phyloP scores from a whole-genome alignment of 2,797 vertebrate species.

The Otolemur crassicaudatus region DNA sequence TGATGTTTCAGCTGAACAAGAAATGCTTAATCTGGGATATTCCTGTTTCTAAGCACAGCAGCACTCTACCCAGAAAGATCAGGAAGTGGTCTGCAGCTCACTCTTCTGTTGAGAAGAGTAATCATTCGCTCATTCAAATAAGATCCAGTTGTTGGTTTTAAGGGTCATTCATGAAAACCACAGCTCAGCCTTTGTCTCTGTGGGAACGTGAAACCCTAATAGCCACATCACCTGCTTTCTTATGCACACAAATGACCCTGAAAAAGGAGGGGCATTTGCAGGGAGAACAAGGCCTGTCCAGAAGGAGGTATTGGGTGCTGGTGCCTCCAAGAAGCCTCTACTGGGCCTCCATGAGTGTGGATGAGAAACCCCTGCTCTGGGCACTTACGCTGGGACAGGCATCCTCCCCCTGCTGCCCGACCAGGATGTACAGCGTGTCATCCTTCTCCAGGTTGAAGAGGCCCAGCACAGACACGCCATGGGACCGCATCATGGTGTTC shows the following conservation, averaged over 20 bases:
- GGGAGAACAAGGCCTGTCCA: neutral
- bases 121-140: neutral
- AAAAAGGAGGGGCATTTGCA: neutral
- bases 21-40: neutral
- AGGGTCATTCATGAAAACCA: neutral
- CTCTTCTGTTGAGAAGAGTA: neutral
- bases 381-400: constrained; percentile 96
- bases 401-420: constrained; percentile 97
- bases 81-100: neutral
- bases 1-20: neutral
- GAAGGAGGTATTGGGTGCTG: fast-evolving
- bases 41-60: neutral
- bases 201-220: neutral
- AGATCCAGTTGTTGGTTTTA: neutral
- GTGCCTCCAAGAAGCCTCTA: neutral
- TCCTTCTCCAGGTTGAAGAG: constrained; percentile 95
- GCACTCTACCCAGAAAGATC: neutral
- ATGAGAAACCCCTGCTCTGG: neutral
- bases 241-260: neutral
- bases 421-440: constrained; percentile 94
- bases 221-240: neutral
- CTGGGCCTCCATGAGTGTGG: neutral
- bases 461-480: constrained; percentile 93
- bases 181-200: neutral
- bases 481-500: constrained; percentile 92